Evolutionary conservation across 2,888 invertebrate genomes (phyloP).

Genomic region (Alcis repandata): DNA sequence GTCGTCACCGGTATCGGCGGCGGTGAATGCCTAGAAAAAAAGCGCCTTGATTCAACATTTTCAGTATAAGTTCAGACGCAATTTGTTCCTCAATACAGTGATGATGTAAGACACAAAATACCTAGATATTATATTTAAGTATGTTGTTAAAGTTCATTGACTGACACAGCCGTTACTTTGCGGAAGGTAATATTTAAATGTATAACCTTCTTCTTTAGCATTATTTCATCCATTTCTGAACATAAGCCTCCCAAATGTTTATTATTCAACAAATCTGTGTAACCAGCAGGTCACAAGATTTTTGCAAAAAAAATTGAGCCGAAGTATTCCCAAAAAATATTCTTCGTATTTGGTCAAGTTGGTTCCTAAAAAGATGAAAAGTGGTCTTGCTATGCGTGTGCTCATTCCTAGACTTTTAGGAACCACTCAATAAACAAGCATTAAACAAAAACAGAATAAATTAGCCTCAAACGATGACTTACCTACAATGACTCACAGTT

Average conservation of each 20-base stretch:
- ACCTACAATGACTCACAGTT: conserved; percentile 25
- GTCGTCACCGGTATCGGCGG: conserved; percentile 80
- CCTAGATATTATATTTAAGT: not conserved
- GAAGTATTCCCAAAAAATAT: too few relatives aligned
- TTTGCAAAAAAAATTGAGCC: too few relatives aligned
- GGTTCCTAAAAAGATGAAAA: conserved; percentile 1
- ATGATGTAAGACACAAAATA: too few relatives aligned
- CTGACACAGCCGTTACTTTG: not conserved
- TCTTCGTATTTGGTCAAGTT: not conserved
- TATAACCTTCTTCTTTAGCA: not conserved
- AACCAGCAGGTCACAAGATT: not conserved
- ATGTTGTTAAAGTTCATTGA: not conserved
- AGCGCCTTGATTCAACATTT: not conserved
- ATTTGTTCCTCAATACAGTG: too few relatives aligned
- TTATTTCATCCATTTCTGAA: not conserved
- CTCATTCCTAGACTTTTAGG: conserved; percentile 14
- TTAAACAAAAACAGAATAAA: conserved; percentile 18
- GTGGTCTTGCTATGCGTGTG: not conserved
- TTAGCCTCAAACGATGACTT: conserved; percentile 23
- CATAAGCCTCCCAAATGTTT: not conserved
- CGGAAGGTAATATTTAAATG: not conserved
- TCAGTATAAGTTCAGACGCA: too few relatives aligned
- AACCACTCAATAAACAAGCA: conserved; percentile 16
- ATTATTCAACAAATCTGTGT: not conserved
- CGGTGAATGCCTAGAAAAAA: conserved; percentile 74